These are phyloP conservation scores for Enteromius radiatus DNA, from an alignment of 2,797 vertebrate species.

Conservation along the genomic window DNA sequence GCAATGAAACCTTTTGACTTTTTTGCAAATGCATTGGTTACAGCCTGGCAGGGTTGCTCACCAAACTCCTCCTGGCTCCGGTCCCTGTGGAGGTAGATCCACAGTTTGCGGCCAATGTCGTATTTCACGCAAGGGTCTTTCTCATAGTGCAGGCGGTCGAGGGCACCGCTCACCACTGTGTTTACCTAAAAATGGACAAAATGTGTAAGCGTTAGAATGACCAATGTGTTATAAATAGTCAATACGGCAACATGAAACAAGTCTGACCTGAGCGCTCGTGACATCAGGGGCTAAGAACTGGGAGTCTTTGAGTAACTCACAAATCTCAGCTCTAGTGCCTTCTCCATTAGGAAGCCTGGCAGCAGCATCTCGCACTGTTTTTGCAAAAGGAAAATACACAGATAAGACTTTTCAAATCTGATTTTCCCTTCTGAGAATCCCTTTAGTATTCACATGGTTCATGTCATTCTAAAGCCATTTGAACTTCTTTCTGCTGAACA, in stretches of 20 bases:
- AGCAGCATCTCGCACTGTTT: conserved; percentile 92
- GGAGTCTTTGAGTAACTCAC: conserved; percentile 96
- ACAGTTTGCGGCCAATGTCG: conserved; percentile 94
- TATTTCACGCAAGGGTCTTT: conserved; percentile 99
- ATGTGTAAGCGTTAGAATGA: not conserved
- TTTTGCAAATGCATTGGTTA: not conserved
- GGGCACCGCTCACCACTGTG: conserved; percentile 94
- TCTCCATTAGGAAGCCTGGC: conserved; percentile 96
- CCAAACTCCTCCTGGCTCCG: conserved; percentile 97
- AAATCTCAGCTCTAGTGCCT: conserved; percentile 96
- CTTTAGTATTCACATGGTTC: not conserved
- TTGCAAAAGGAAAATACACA: not conserved
- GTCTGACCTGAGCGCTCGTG: conserved; percentile 92
- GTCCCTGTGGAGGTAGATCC: conserved; percentile 95
- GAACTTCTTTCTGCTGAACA: not conserved
- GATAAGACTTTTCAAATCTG: not conserved
- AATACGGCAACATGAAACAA: conserved; percentile 14
- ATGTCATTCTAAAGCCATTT: not conserved
- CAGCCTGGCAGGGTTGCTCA: conserved; percentile 62
- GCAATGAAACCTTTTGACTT: not conserved
- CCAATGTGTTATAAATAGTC: not conserved
- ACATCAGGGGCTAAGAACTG: conserved; percentile 98
- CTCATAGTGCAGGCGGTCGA: conserved; percentile 95
- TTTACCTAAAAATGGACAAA: conserved; percentile 83
- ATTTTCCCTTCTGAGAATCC: not conserved